These are phyloP conservation scores for Cryptus viduatorius DNA, from an alignment of 2,888 invertebrate genomes.

Conservation along the genomic window DNA sequence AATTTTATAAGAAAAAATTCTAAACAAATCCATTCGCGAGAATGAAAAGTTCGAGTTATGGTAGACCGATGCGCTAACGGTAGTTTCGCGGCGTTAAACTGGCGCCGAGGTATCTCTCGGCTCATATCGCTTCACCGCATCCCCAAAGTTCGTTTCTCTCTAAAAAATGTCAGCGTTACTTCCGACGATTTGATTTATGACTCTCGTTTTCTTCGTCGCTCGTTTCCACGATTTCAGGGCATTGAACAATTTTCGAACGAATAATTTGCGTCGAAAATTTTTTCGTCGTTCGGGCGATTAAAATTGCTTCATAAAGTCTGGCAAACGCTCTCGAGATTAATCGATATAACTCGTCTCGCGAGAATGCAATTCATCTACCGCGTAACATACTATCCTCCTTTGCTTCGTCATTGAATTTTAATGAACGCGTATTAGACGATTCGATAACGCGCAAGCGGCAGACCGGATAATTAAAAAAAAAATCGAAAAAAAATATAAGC, in stretches of 20 bases:
- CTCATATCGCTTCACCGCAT: not conserved
- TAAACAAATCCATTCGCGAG: no score
- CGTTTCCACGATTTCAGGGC: not conserved
- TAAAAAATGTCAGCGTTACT: not conserved
- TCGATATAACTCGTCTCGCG: constrained; percentile 24
- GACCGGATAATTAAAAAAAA: not conserved
- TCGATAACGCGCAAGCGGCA: not conserved
- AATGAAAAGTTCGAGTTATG: no score
- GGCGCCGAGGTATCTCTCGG: not conserved
- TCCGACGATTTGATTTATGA: not conserved
- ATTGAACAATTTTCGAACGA: not conserved
- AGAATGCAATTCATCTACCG: not conserved
- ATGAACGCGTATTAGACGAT: not conserved
- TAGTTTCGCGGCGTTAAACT: no score
- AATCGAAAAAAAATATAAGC: not conserved
- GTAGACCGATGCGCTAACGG: no score
- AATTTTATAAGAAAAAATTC: no score
- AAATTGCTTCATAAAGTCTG: constrained; percentile 23
- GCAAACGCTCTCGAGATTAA: constrained; percentile 32
- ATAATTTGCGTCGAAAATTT: not conserved
- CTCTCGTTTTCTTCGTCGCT: not conserved
- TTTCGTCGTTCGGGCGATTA: constrained; percentile 3
- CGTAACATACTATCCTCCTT: constrained; percentile 1
- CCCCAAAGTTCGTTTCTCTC: not conserved
- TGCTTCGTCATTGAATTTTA: constrained; percentile 31